Evolutionary conservation across 2,888 invertebrate genomes (phyloP), one percentile per base, ranked within the genome.

Genomic region (Hydriomena furcata): DNA sequence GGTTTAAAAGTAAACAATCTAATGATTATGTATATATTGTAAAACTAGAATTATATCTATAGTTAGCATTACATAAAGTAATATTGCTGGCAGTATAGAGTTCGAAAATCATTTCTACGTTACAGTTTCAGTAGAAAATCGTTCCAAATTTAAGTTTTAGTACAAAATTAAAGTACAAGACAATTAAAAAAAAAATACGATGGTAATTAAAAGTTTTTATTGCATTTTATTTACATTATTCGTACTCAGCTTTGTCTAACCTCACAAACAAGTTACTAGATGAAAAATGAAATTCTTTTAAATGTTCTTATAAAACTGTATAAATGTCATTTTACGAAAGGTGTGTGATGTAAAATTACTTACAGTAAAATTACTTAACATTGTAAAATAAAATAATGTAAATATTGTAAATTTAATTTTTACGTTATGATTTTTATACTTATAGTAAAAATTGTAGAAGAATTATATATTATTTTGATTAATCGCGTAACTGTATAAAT

Each of bases 401-500:
- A 42, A 42, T 42, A 32, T 17, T 38, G 28, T 38, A 37, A 25
- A 37, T 27, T 13, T 17, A 7, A n/a, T 4, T 4, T 11, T 30
- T 20, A 7, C 7, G 20, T 34, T 8, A 10, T 3, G 4, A 3
- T 32, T 32, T 21, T 5, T 34, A 13, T 11, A n/a, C 5, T 21
- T n/a, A n/a, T n/a, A n/a, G n/a, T n/a, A n/a, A 7, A 21, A n/a
- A 12, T 28, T 30, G n/a, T 37, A 37, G 4, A 24, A 13, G 12
- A 30, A 3, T 17, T 17, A 46, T 50, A 41, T 46, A 53, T 63
- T 55, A 52, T 55, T 56, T 66, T 42, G n/a, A 37, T 57, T 62
- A 61, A 43, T 66, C 28, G 84, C 84, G 66, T 79, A 69, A 37
- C 73, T 85, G 84, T 85, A 83, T 55, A 11, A 79, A 80, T 63